Base-by-base conservation (phyloP, 2,113 vertebrate species). In the Bubalus kerabau region DNA sequence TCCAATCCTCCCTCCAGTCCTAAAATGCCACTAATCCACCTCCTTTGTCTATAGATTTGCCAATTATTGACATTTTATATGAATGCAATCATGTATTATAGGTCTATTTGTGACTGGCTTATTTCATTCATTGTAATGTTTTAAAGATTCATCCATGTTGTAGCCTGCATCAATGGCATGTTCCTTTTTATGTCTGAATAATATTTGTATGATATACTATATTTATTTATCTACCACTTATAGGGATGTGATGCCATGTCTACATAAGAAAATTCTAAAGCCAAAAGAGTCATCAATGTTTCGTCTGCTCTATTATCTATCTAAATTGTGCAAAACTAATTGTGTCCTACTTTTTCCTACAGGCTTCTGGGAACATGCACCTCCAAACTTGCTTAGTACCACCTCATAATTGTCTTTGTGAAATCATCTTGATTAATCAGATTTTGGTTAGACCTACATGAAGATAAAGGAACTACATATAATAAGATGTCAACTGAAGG, bases 261-360 rank as follows among this genome's bases (percentile, higher is more conserved):
- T 91, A 87, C 56, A 87, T 76, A 82, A 88, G 67, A 93, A 48
- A 94, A 90, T 67, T 85, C 64, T 90, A 62, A 93, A 93, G 62
- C 48, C 64, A 26, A 36, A 96, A 93, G n/a, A 54, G 19, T 71
- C 15, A 83, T 91, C 50, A 64, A 1, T 56, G 14, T 4, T 84
- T 88, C 56, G 92, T 60, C 6, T 87, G 17, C 62, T 71, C 30
- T 21, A 78, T 80, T 93, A 87, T 90, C 11, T 74, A 95, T 16
- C 26, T 89, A 74, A 85, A 87, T 78, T 9, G 16, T 59, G 4
- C 24, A 90, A 48, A 52, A 50, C 7, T 62, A 28, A 87, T 56
- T 89, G 11, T 52, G 7, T 60, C 40, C 7, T 86, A 74, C 46
- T 59, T 84, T 89, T 84, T 83, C 46, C 30, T 82, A 93, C 19